These are phyloP conservation scores for Ptychoptera contaminata DNA, from an alignment of 2,888 invertebrate genomes.

Conservation along the genomic window DNA sequence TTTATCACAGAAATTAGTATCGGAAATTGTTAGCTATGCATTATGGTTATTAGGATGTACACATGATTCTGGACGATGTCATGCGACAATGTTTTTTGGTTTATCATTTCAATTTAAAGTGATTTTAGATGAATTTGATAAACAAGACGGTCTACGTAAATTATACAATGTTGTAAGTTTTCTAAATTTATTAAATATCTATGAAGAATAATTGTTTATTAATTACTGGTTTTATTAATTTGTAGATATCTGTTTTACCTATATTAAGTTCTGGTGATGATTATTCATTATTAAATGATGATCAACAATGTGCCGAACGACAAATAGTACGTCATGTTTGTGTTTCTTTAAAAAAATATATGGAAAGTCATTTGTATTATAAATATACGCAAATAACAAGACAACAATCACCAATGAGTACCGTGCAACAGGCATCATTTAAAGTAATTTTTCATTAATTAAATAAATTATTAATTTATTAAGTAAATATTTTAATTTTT, in stretches of 20 bases:
- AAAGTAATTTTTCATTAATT: conserved; percentile 20
- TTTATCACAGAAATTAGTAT: conserved; percentile 60
- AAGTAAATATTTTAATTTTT: conserved; percentile 5
- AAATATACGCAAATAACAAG: conserved; percentile 58
- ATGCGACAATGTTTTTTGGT: conserved; percentile 96
- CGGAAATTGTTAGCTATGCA: conserved; percentile 73
- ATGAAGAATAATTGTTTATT: neutral
- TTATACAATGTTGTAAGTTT: conserved; percentile 64
- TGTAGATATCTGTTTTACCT: conserved; percentile 66
- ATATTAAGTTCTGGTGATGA: conserved; percentile 65
- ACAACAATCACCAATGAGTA: conserved; percentile 34
- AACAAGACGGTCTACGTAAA: conserved; percentile 78
- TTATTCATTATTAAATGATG: conserved; percentile 50
- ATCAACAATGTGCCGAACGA: conserved; percentile 76
- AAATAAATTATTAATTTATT: neutral
- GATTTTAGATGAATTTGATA: conserved; percentile 88
- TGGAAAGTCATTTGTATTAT: conserved; percentile 75
- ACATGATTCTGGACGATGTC: conserved; percentile 93
- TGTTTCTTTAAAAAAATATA: conserved; percentile 74
- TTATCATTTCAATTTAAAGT: conserved; percentile 85
- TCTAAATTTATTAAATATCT: neutral
- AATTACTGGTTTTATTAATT: neutral
- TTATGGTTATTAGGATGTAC: conserved; percentile 93
- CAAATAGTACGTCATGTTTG: conserved; percentile 86
- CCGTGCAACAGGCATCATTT: conserved; percentile 29